A percentile compares a stretch with the other conserved stretches of the same genome.
Evolutionary conservation across 2,113 vertebrate species (phyloP).

Genomic region (Chascanopsetta lugubris): DNA sequence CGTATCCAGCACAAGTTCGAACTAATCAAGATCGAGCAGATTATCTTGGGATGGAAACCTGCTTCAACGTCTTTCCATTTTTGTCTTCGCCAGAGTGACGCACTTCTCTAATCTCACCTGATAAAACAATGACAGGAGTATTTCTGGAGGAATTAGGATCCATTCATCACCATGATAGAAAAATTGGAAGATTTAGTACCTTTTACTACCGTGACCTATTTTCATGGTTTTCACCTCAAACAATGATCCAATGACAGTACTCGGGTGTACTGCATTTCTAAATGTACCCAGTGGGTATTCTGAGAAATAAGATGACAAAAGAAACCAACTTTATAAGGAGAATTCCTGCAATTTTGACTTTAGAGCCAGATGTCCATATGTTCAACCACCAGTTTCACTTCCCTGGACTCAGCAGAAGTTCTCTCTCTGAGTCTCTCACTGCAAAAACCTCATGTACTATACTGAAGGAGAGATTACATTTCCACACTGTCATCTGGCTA

Average conservation of each 20-base stretch:
- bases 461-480: not conserved
- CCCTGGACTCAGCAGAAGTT: not conserved
- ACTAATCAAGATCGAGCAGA: not conserved
- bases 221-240: too few species aligned
- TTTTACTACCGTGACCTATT: too few species aligned
- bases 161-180: too few species aligned
- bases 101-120: too few species aligned
- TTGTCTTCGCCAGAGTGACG: not conserved
- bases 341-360: not conserved
- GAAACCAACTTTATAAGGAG: not conserved
- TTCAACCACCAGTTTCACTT: not conserved
- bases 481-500: not conserved
- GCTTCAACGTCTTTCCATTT: not conserved
- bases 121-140: too few species aligned
- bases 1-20: conserved; percentile 24
- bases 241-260: too few species aligned
- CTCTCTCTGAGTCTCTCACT: too few species aligned
- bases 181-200: too few species aligned
- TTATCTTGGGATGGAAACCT: conserved; percentile 13
- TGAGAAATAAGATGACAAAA: not conserved
- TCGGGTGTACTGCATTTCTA: too few species aligned
- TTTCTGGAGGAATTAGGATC: not conserved
- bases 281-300: too few species aligned
- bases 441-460: not conserved
- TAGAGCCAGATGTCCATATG: not conserved